phyloP scores from a whole-genome alignment of 2,888 invertebrate genomes.

The Acleris literana region DNA sequence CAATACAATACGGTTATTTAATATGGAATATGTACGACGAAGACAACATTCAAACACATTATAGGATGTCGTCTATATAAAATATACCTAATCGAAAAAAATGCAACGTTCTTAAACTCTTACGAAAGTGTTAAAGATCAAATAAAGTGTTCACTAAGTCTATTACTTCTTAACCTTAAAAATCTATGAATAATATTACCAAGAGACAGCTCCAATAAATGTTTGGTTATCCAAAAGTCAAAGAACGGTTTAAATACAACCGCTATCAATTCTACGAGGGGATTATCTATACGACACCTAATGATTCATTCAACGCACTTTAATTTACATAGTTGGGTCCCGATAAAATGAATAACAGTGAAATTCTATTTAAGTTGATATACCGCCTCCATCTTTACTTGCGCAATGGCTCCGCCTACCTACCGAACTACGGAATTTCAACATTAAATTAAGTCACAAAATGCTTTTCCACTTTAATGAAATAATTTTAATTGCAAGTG shows the following conservation, averaged over 20 bases:
- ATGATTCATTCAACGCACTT: slow-evolving; percentile 27
- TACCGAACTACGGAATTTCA: slow-evolving; percentile 6
- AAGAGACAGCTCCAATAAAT: slow-evolving; percentile 4
- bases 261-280: slow-evolving; percentile 12
- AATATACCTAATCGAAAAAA: no score
- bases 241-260: slow-evolving; percentile 7
- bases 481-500: slow-evolving; percentile 21
- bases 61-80: no score
- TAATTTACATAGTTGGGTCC: slow-evolving; percentile 24
- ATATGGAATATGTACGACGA: no score
- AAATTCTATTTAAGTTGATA: slow-evolving; percentile 23
- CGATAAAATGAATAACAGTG: slow-evolving; percentile 18
- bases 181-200: slow-evolving; percentile 26
- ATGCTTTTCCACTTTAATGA: slow-evolving; percentile 17
- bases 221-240: slow-evolving; percentile 13
- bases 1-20: no score
- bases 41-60: no score
- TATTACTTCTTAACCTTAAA: slow-evolving; percentile 4
- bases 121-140: background rate
- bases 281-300: slow-evolving; percentile 23
- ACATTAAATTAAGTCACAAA: slow-evolving; percentile 5
- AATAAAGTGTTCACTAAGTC: background rate
- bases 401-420: slow-evolving; percentile 6
- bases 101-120: background rate
- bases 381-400: slow-evolving; percentile 16